Evolutionary conservation across 2,797 vertebrate species (phyloP), one percentile per base, ranked within the genome.

Genomic region (Kryptolebias ocellatus): DNA sequence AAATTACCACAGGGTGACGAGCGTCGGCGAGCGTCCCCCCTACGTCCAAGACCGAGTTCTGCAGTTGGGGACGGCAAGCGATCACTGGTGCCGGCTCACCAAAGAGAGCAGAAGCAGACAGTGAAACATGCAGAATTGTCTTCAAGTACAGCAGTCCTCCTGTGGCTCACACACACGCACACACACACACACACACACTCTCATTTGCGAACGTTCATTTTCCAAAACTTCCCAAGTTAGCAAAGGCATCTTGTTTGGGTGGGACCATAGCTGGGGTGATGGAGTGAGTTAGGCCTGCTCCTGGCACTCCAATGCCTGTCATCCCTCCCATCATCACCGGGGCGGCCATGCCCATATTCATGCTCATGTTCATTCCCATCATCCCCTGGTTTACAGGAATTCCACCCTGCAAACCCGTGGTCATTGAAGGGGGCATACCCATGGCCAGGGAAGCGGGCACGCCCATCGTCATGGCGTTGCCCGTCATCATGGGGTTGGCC

Each of bases 241-340:
- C 95, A 74, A 99, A 99, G 95, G 97, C 96, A 95, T 99, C 97
- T 95, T 97, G 96, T 95, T 98, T 99, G 81, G 96, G 95, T 76
- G 95, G 95, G 76, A 96, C 92, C 91, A 95, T 91, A 17, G 53
- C 92, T 68, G 95, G 93, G 31, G 60, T 55, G 60, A 89, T 83
- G 67, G 89, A 72, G 60, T 91, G 90, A 18, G 76, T 11, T 3
- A 88, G 72, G 80, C 86, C 95, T 76, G 95, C 84, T 69, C 52
- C 93, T 55, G 95, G 90, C 68, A 95, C 82, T 55, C 94, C 95
- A 93, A 96, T 92, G 63, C 94, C 95, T 51, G 78, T 67, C 79
- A 92, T 85, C 4, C 89, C 78, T 4, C 91, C 80, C 89, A 92
- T 89, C 88, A 92, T 93, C 93, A 95, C 90, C 0, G 94, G 88